Conservation (phyloP, 2,888 invertebrate species). For the Hypolimnas misippus region DNA sequence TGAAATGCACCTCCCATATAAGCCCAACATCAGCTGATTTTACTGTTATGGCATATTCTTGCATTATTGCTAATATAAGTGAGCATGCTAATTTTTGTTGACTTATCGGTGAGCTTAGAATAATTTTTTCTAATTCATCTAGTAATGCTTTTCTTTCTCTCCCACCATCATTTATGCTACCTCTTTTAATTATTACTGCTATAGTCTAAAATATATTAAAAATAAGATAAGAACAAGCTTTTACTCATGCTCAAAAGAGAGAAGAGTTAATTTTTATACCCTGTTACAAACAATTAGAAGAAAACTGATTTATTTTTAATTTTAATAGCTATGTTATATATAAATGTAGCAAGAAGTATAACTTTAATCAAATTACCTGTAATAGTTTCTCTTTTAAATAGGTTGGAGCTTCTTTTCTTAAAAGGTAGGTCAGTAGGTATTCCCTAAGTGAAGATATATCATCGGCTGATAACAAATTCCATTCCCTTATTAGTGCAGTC, state of each 20-base stretch:
- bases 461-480: constrained; percentile 88
- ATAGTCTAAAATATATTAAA: constrained; percentile 82
- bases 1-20: constrained; percentile 94
- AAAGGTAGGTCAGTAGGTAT: constrained; percentile 91
- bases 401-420: constrained; percentile 87
- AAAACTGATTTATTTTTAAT: too few species aligned
- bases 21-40: constrained; percentile 94
- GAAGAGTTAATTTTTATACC: too few species aligned
- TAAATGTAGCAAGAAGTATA: background rate
- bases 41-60: constrained; percentile 94
- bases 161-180: constrained; percentile 89
- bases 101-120: constrained; percentile 90
- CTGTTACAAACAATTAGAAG: too few species aligned
- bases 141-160: constrained; percentile 87
- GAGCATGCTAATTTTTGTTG: constrained; percentile 93
- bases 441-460: constrained; percentile 89
- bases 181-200: constrained; percentile 94
- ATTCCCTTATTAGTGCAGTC: constrained; percentile 92
- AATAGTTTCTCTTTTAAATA: constrained; percentile 90
- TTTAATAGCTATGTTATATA: too few species aligned
- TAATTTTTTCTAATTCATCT: constrained; percentile 89
- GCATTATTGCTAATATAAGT: constrained; percentile 91
- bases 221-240: background rate
- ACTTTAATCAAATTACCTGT: constrained; percentile 77
- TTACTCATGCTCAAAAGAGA: background rate